phyloP scores from a whole-genome alignment of 64 coral and sea anemone genomes.

The Acropora tenuis region DNA sequence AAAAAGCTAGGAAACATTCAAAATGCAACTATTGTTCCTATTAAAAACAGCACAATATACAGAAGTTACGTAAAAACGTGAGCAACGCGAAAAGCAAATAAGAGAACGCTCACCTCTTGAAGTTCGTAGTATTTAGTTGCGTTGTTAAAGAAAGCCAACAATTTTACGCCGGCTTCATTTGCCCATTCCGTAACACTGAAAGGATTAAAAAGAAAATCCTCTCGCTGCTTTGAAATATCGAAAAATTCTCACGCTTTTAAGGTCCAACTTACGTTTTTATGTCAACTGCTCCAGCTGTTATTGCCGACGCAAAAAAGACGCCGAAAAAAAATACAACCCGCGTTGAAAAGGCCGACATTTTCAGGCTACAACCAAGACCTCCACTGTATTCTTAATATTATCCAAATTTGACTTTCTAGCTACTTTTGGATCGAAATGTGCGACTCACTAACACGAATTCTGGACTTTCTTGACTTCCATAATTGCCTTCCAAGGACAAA shows the following conservation, averaged over 20 bases:
- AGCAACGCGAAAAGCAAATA: conserved; percentile 53
- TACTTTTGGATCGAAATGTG: conserved; percentile 58
- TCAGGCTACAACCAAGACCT: conserved; percentile 15
- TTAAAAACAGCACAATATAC: conserved; percentile 73
- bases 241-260: conserved; percentile 38
- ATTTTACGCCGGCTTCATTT: not conserved
- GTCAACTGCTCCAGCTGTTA: conserved; percentile 15
- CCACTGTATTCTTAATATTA: not conserved
- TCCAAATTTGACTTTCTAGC: conserved; percentile 64
- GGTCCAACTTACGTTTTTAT: conserved; percentile 51
- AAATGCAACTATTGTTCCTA: conserved; percentile 57
- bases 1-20: not conserved
- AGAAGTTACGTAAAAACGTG: conserved; percentile 64
- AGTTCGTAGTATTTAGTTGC: conserved; percentile 36
- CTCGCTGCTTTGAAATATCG: conserved; percentile 15
- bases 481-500: conserved; percentile 90
- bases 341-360: conserved; percentile 79
- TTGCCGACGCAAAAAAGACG: conserved; percentile 60
- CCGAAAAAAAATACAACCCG: conserved; percentile 73
- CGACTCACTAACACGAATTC: conserved; percentile 78
- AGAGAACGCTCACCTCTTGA: conserved; percentile 52
- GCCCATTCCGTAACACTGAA: conserved; percentile 49
- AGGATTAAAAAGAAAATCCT: conserved; percentile 72
- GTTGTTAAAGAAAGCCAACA: conserved; percentile 11
- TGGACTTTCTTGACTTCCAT: conserved; percentile 75